Base-by-base conservation (phyloP, 2,797 vertebrate species). In the Borostomias antarcticus region DNA sequence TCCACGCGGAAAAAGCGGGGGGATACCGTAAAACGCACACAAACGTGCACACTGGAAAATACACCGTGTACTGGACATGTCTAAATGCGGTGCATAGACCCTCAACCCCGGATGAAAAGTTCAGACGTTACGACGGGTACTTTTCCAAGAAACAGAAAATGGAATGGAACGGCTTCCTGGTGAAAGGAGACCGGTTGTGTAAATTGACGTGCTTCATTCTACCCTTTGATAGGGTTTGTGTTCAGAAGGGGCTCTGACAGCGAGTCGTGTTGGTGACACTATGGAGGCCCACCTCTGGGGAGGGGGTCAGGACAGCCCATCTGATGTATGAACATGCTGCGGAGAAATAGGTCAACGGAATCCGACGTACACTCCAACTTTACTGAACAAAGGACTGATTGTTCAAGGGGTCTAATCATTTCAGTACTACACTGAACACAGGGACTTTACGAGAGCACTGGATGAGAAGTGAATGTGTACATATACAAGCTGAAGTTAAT, bases 201-300 rank as follows among this genome's bases (percentile, higher is more conserved):
- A n/a, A n/a, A n/a, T n/a, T n/a, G n/a, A n/a, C n/a, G n/a, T n/a
- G n/a, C n/a, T n/a, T n/a, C n/a, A n/a, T n/a, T n/a, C n/a, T n/a
- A n/a, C n/a, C n/a, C n/a, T n/a, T n/a, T 54, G 28, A 26, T n/a
- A 9, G 48, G 78, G 77, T 74, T 83, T 78, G 70, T 72, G 69
- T 76, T 75, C 62, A 82, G 85, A 87, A 75, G 80, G 75, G 69
- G 4, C 40, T 68, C 68, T 6, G n/a, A 53, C 59, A 58, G 2
- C 9, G 2, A 56, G 37, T 40, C 17, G 26, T 77, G 64, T 81
- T 77, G 76, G 60, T 26, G 65, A 79, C 75, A 74, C 68, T 68
- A 58, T 19, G 47, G 77, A 79, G 79, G 66, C 57, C 60, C 19
- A 40, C 78, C 77, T 78, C 64, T 64, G 70, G 52, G 0, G 25